Percentiles rank a stretch among this genome's conserved stretches.
These are phyloP conservation scores for Hoplostethus atlanticus DNA, from an alignment of 2,797 vertebrate genomes.

Conservation along the genomic window DNA sequence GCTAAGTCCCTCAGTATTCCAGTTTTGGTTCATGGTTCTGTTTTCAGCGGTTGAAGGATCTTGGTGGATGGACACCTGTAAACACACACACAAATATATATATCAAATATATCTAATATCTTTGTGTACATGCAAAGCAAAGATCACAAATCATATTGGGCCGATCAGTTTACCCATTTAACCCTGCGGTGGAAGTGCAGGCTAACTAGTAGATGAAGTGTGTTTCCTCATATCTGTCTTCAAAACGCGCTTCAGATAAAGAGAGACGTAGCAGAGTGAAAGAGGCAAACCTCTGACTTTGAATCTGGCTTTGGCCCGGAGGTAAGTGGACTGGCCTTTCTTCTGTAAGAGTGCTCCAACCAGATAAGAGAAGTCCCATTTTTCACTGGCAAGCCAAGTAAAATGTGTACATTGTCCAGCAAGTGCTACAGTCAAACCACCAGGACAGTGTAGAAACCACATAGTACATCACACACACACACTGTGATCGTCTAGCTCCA, in stretches of 20 bases:
- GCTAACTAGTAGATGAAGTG: too few species aligned
- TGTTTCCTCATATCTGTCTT: too few species aligned
- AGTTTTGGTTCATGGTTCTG: conserved; percentile 28
- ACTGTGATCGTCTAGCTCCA: background rate
- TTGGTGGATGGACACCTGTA: background rate
- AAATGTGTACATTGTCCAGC: background rate
- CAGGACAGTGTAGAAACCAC: too few species aligned
- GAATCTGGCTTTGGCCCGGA: background rate
- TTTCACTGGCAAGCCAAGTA: too few species aligned
- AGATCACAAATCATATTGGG: background rate
- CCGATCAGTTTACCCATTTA: background rate
- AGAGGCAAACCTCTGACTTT: background rate
- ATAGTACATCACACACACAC: background rate
- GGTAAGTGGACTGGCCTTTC: background rate
- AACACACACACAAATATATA: background rate
- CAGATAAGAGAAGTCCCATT: background rate
- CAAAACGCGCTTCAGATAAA: background rate
- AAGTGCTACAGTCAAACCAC: too few species aligned
- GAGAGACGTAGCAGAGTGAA: background rate
- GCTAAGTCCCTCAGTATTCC: too few species aligned
- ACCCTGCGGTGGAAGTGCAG: too few species aligned
- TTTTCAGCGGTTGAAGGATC: conserved; percentile 3
- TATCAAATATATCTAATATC: too few species aligned
- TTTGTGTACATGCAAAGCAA: background rate
- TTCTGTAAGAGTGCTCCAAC: too few species aligned